Evolutionary conservation across 2,888 invertebrate species (phyloP).

Genomic region (Glyphotaelius pellucidus): DNA sequence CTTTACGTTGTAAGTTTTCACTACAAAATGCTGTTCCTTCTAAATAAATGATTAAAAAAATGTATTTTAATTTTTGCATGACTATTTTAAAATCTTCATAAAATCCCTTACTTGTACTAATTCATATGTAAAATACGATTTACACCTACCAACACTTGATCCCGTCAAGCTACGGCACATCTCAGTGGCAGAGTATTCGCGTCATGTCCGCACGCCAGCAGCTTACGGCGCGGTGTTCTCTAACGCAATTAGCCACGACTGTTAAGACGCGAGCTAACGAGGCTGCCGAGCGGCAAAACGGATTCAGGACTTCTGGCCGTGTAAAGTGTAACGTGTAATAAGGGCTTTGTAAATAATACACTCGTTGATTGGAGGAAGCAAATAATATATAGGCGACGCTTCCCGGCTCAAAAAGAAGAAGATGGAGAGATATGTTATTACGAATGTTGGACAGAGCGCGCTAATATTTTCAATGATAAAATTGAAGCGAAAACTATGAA

Average conservation of each 20-base stretch:
- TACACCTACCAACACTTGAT: slow-evolving; percentile 4
- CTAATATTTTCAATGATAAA: too few relatives aligned
- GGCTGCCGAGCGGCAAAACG: slow-evolving; percentile 3
- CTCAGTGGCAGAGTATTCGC: slow-evolving; percentile 18
- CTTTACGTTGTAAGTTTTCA: too few relatives aligned
- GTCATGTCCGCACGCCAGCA: slow-evolving; percentile 38
- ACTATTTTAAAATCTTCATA: background rate
- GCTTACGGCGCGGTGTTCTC: slow-evolving; percentile 53
- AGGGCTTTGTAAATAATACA: background rate
- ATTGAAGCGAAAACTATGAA: too few relatives aligned
- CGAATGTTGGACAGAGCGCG: too few relatives aligned
- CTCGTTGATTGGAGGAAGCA: background rate
- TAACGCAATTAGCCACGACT: slow-evolving; percentile 59
- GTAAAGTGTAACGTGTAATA: slow-evolving; percentile 9
- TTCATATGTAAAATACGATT: background rate
- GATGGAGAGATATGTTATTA: too few relatives aligned
- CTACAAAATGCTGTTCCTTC: too few relatives aligned
- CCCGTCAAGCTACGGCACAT: slow-evolving; percentile 15
- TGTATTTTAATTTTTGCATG: too few relatives aligned
- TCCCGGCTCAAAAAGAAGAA: too few relatives aligned
- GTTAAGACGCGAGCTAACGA: slow-evolving; percentile 60
- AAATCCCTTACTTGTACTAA: background rate
- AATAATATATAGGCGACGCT: background rate
- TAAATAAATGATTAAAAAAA: too few relatives aligned
- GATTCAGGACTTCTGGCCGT: background rate